Evolutionary conservation across 1,140 invertebrate species (phyloP).

Genomic region (Sycophila sp.): DNA sequence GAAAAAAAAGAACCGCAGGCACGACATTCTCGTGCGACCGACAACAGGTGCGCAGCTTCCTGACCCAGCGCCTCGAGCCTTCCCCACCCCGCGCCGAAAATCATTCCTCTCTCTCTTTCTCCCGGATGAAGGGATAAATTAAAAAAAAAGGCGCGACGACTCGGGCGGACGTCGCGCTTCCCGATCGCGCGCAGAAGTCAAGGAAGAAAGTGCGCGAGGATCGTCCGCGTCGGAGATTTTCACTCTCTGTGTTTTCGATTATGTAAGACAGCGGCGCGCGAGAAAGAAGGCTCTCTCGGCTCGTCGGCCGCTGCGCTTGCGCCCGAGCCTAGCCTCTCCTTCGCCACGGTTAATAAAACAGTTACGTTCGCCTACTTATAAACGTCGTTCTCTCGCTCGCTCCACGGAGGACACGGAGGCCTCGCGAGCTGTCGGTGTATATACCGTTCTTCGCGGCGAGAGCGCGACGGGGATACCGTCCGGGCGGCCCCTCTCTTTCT

Average conservation of each 20-base stretch:
- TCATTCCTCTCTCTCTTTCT: no score
- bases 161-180: neutral
- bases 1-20: no score
- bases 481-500: no score
- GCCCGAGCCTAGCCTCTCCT: slow-evolving; percentile 18
- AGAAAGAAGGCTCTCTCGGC: slow-evolving; percentile 10
- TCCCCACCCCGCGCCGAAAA: no score
- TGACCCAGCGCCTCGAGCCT: no score
- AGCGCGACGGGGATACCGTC: no score
- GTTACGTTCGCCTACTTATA: slow-evolving; percentile 57
- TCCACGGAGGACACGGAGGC: no score
- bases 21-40: no score
- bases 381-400: slow-evolving; percentile 36
- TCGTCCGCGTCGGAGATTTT: slow-evolving; percentile 57
- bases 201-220: slow-evolving; percentile 51
- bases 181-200: slow-evolving; percentile 16
- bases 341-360: slow-evolving; percentile 61
- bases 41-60: no score
- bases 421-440: slow-evolving; percentile 24
- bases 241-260: slow-evolving; percentile 64
- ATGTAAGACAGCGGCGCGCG: slow-evolving; percentile 48
- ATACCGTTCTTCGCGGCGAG: slow-evolving; percentile 24
- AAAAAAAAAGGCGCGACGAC: neutral
- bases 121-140: no score
- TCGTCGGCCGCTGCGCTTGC: no score